Conservation (phyloP, 2,797 vertebrate genomes). For the Acanthis flammea region DNA sequence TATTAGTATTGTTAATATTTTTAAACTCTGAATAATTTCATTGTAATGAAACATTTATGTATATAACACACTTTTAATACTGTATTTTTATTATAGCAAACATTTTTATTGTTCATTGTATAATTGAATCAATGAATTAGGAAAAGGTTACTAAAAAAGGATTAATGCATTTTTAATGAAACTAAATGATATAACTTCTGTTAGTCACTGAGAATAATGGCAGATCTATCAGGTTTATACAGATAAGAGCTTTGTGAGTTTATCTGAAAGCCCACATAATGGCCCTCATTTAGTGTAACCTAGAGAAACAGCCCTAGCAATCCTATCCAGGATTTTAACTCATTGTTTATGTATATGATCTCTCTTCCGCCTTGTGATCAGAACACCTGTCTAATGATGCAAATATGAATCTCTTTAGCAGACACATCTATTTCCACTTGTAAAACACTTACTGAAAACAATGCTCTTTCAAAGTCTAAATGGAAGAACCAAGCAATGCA, state of each 20-base stretch:
- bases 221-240: constrained; percentile 42
- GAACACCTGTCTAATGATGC: constrained; percentile 16
- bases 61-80: constrained; percentile 17
- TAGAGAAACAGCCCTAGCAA: constrained; percentile 5
- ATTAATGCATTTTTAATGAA: constrained; percentile 70
- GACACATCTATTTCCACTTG: constrained; percentile 34
- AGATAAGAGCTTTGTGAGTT: constrained; percentile 62
- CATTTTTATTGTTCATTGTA: constrained; percentile 51
- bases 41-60: constrained; percentile 40
- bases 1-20: constrained; percentile 23
- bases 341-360: constrained; percentile 13
- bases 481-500: background rate
- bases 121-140: constrained; percentile 70
- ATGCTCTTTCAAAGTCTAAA: constrained; percentile 3
- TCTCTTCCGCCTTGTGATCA: background rate
- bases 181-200: constrained; percentile 53
- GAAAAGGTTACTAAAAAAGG: constrained; percentile 52
- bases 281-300: constrained; percentile 24
- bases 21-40: constrained; percentile 2
- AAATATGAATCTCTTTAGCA: constrained; percentile 52
- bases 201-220: constrained; percentile 57
- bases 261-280: constrained; percentile 56
- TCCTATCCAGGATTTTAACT: constrained; percentile 16
- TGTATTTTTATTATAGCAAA: constrained; percentile 46
- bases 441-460: constrained; percentile 24